Conservation (phyloP, 2,113 vertebrate genomes). For the Mobula hypostoma region DNA sequence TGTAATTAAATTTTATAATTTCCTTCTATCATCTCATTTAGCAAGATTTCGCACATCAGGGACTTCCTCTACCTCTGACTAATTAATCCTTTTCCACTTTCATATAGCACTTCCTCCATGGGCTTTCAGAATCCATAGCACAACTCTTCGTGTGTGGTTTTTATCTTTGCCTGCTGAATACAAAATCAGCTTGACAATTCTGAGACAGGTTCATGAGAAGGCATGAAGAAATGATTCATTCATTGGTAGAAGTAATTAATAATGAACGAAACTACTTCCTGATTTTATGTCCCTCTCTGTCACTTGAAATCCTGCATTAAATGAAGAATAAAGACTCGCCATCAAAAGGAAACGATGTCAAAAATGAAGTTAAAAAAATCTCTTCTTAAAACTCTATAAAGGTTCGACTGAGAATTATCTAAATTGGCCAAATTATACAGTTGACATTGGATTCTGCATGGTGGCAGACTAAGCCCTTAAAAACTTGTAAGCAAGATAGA, state of each 20-base stretch:
- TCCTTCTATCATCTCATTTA: constrained; percentile 31
- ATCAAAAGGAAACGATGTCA: too few species aligned
- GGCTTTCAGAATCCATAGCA: not conserved
- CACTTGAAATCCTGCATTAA: not conserved
- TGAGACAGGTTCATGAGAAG: not conserved
- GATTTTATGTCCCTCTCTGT: not conserved
- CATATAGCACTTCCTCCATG: not conserved
- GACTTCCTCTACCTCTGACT: not conserved
- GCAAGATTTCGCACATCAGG: constrained; percentile 26
- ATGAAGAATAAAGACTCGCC: not conserved
- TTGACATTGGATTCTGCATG: not conserved
- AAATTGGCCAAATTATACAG: not conserved
- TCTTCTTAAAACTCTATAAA: not conserved
- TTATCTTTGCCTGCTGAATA: constrained; percentile 5
- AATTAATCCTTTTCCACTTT: constrained; percentile 5
- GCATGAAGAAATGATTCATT: constrained; percentile 25
- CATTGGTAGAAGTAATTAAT: not conserved
- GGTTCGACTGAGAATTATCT: not conserved
- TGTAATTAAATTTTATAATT: constrained; percentile 35
- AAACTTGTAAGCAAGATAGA: not conserved
- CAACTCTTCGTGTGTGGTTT: not conserved
- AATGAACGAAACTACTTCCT: not conserved
- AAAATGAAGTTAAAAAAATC: not conserved
- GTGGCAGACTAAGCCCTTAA: not conserved
- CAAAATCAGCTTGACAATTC: not conserved